A percentile compares a stretch with the other conserved stretches of the same genome.
These are phyloP conservation scores for Baryphthengus martii DNA, from an alignment of 2,113 vertebrate genomes.

Conservation along the genomic window DNA sequence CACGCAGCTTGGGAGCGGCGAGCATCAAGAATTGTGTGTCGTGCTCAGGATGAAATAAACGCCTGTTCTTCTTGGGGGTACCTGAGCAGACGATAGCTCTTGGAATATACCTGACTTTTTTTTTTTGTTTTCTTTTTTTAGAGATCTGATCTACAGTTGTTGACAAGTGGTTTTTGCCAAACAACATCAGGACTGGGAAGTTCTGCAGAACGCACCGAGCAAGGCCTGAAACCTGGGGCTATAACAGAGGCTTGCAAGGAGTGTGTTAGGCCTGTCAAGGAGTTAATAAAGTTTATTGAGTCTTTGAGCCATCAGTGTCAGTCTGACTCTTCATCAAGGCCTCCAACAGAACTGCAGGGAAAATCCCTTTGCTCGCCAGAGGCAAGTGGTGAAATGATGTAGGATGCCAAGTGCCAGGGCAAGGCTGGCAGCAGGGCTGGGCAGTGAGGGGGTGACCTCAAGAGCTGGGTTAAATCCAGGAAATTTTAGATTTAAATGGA, in stretches of 20 bases:
- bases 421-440: background rate
- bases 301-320: background rate
- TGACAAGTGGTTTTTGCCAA: background rate
- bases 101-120: background rate
- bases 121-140: background rate
- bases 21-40: background rate
- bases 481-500: background rate
- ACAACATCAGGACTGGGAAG: background rate
- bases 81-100: background rate
- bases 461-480: background rate
- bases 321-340: background rate
- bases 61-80: background rate
- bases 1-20: background rate
- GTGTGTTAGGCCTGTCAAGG: background rate
- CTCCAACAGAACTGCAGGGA: background rate
- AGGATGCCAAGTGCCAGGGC: background rate
- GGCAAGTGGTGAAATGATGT: background rate
- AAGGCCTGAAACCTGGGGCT: background rate
- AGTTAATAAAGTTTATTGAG: slow-evolving; percentile 44
- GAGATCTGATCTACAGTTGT: background rate
- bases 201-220: background rate
- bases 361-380: background rate
- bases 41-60: background rate
- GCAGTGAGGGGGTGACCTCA: background rate
- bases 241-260: background rate